Evolutionary conservation across 30 jellyfish, hydroid and myxozoan species (phyloP).

Genomic region (Hydractinia echinata): DNA sequence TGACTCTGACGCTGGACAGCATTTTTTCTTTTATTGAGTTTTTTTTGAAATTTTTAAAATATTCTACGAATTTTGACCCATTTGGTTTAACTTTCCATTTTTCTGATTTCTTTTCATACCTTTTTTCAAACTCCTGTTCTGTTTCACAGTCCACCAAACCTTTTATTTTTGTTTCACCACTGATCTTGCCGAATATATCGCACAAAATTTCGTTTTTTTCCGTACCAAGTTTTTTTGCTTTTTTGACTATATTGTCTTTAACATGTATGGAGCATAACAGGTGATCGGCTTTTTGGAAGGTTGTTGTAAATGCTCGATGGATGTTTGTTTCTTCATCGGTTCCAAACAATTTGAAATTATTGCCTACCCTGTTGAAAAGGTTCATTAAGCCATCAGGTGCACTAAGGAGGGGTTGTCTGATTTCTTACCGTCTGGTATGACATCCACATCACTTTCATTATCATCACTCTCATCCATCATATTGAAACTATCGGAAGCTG

Average conservation of each 20-base stretch:
- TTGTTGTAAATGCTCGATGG: slow-evolving; percentile 1
- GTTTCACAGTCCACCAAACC: slow-evolving; percentile 28
- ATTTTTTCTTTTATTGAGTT: slow-evolving; percentile 25
- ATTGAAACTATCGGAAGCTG: no score
- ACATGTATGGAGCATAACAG: slow-evolving; percentile 43
- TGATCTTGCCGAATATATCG: slow-evolving; percentile 29
- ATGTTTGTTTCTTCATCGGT: slow-evolving; percentile 31
- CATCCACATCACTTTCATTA: no score
- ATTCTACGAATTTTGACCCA: not conserved
- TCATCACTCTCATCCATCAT: no score
- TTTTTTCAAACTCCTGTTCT: slow-evolving; percentile 25
- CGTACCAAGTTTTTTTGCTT: slow-evolving; percentile 9
- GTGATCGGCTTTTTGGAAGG: slow-evolving; percentile 28
- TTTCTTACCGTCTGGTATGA: no score
- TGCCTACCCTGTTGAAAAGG: no score
- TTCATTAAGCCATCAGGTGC: no score
- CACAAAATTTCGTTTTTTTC: not conserved
- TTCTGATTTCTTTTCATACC: slow-evolving; percentile 16
- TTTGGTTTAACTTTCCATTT: not conserved
- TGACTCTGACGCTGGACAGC: slow-evolving; percentile 16
- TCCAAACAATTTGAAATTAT: slow-evolving; percentile 30
- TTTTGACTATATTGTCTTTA: slow-evolving; percentile 36
- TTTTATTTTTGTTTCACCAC: slow-evolving; percentile 26
- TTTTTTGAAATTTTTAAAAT: not conserved
- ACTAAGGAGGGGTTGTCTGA: no score